Evolutionary conservation across 2,113 vertebrate species (phyloP).

Genomic region (Perca schrenkii): DNA sequence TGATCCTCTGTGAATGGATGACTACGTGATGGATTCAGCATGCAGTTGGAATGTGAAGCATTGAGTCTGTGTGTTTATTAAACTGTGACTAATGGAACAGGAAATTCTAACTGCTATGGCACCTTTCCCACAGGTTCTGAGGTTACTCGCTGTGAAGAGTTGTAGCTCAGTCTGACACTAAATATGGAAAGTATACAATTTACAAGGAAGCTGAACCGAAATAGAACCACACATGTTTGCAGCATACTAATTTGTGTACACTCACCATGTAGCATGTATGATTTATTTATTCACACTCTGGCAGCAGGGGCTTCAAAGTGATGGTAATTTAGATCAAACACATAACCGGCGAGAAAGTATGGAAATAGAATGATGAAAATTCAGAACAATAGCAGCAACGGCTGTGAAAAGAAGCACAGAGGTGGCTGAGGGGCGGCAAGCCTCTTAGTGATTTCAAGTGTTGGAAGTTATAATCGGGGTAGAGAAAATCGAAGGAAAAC

Average conservation of each 20-base stretch:
- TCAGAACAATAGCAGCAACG: conserved; percentile 18
- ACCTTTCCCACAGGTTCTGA: conserved; percentile 41
- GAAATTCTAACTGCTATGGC: conserved; percentile 40
- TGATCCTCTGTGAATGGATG: conserved; percentile 24
- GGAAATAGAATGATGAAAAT: conserved; percentile 47
- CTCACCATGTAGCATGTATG: conserved; percentile 22
- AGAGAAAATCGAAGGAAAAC: conserved; percentile 64
- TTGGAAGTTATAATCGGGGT: conserved; percentile 38
- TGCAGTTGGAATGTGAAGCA: conserved; percentile 32
- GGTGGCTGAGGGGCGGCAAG: neutral
- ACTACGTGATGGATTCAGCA: conserved; percentile 10
- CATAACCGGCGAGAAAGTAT: conserved; percentile 12
- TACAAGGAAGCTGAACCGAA: conserved; percentile 50
- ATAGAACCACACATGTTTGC: conserved; percentile 46
- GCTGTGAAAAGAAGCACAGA: neutral
- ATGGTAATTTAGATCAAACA: conserved; percentile 54
- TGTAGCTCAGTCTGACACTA: conserved; percentile 23
- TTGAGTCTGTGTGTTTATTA: conserved; percentile 43
- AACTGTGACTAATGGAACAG: conserved; percentile 54
- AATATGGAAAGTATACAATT: conserved; percentile 46
- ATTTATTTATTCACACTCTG: conserved; percentile 62
- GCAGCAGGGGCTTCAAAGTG: conserved; percentile 44
- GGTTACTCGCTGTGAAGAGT: neutral
- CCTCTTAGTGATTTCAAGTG: conserved; percentile 26
- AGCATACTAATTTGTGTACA: conserved; percentile 46